Percentiles rank a stretch among this genome's conserved stretches.
Conservation (phyloP, 1,140 invertebrate genomes). For the Centruroides sculpturatus region DNA sequence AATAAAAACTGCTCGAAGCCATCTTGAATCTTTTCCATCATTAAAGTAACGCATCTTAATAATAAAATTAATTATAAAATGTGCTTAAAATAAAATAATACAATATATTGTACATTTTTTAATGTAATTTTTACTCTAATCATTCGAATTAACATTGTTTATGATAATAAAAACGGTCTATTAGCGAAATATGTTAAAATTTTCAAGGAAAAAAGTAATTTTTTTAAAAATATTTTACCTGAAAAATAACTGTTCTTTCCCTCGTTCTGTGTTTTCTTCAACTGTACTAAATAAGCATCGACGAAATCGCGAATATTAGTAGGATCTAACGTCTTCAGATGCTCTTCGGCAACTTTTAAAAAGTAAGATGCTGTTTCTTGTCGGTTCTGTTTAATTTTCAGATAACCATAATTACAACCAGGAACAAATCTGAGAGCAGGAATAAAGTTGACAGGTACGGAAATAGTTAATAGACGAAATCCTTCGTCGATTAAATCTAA, state of each 20-base stretch:
- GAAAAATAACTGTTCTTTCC: conserved; percentile 37
- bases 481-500: conserved; percentile 75
- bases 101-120: no score
- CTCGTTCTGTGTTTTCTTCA: conserved; percentile 58
- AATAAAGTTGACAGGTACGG: conserved; percentile 49
- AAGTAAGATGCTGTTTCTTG: conserved; percentile 70
- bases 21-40: no score
- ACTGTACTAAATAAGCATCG: conserved; percentile 70
- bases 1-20: no score
- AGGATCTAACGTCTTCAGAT: conserved; percentile 55
- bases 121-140: no score
- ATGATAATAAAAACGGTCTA: no score
- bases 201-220: no score
- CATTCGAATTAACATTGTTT: no score
- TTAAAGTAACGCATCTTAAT: no score
- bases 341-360: conserved; percentile 62
- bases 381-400: conserved; percentile 59
- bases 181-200: no score
- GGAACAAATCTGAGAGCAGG: conserved; percentile 56
- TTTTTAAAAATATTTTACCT: conserved; percentile 2
- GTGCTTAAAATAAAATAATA: no score
- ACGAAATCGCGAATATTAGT: conserved; percentile 62
- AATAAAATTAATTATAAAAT: no score
- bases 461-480: conserved; percentile 59
- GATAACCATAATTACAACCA: conserved; percentile 47